Base-by-base conservation (phyloP, 2,888 invertebrate species). In the Ectobius pallidus region DNA sequence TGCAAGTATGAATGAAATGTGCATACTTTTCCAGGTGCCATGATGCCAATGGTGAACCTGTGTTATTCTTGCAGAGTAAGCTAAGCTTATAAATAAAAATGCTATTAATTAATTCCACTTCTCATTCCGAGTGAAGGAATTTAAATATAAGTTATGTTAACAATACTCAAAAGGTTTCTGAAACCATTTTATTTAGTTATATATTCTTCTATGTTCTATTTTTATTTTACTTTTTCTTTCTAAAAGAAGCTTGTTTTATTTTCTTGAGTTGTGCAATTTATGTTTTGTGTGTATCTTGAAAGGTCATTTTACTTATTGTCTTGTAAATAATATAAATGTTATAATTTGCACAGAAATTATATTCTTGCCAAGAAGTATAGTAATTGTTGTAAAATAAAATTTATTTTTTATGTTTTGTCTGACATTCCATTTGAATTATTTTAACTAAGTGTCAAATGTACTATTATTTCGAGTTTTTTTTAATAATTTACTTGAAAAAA, bases 121-220 rank as follows among this genome's bases (percentile, higher is more conserved):
- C n/a, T n/a, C n/a, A n/a, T n/a, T n/a, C n/a, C n/a, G n/a, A n/a
- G n/a, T n/a, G n/a, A n/a, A n/a, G n/a, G n/a, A n/a, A n/a, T n/a
- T n/a, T n/a, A n/a, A 62, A 34, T 62, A 62, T 42, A 9, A 42
- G 22, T 34, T 39, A 42, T 42, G 11, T 22, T 20, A 63, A 2
- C 42, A 63, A 63, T 42, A 63, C 63, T 63, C 63, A 42, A 16
- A n/a, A 20, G 63, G 63, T 63, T 63, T 63, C 7, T 14, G 20
- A 63, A 63, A 22, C 42, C 20, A 20, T 22, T 61, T 42, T 20
- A 20, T 63, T 63, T 16, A 63, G 22, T 18, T 39, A 20, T 4
- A 39, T 32, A 11, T 62, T 22, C 4, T 42, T 63, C 42, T 18
- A 11, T 20, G 22, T 63, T 63, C 22, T n/a, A 25, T 39, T 42